These are phyloP conservation scores for Charina bottae DNA, from an alignment of 2,113 vertebrate species.

Conservation along the genomic window DNA sequence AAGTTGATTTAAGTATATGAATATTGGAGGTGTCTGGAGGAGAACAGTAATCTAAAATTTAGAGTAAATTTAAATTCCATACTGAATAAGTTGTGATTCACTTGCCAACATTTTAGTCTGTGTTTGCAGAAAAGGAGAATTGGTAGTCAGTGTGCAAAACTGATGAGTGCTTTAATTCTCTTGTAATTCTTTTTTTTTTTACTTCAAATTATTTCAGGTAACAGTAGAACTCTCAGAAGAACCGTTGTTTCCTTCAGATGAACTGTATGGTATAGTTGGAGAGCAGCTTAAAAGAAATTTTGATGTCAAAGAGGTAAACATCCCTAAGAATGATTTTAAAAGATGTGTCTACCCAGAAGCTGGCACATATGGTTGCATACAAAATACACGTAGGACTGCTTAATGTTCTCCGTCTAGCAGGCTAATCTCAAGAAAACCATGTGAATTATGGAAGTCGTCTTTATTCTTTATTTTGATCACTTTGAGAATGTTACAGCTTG, in stretches of 20 bases:
- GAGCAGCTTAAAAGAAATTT: slow-evolving; percentile 92
- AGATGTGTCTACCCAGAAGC: rapidly evolving
- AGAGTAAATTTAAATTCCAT: slow-evolving; percentile 7
- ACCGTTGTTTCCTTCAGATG: slow-evolving; percentile 91
- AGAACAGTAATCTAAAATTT: neutral
- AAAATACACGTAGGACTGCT: neutral
- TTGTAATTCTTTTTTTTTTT: neutral
- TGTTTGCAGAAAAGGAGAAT: neutral
- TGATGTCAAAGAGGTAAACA: slow-evolving; percentile 90
- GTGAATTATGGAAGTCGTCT: neutral
- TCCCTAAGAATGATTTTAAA: neutral
- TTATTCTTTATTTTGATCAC: neutral
- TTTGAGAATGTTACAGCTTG: neutral
- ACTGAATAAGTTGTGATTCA: neutral
- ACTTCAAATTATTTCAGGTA: slow-evolving; percentile 75
- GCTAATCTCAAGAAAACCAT: too few species aligned
- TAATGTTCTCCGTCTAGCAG: neutral
- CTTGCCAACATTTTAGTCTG: neutral
- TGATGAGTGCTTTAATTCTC: neutral
- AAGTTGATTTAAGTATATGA: neutral
- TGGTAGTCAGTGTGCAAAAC: neutral
- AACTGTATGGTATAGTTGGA: slow-evolving; percentile 95
- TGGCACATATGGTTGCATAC: neutral
- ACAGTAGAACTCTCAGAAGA: slow-evolving; percentile 85
- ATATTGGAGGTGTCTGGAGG: neutral